A percentile compares a stretch with the other conserved stretches of the same genome.
These are phyloP conservation scores for Pangasianodon gigas DNA, from an alignment of 2,113 vertebrate genomes.

Conservation along the genomic window DNA sequence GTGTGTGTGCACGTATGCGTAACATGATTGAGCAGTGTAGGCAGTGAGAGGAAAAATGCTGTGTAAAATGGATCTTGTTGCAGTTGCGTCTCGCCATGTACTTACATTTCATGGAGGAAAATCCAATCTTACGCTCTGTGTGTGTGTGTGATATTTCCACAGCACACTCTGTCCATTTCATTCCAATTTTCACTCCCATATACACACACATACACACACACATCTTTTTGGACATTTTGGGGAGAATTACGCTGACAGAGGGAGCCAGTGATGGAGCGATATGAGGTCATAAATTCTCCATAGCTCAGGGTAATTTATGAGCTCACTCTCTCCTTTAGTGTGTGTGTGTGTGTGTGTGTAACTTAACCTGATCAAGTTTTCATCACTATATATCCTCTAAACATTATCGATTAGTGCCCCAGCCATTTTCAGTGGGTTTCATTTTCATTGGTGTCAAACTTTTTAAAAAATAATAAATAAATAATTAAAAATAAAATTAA, in stretches of 20 bases:
- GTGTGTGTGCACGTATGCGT: neutral
- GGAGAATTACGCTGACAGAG: slow-evolving; percentile 75
- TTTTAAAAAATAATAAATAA: neutral
- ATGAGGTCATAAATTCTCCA: slow-evolving; percentile 76
- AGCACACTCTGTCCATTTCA: slow-evolving; percentile 1
- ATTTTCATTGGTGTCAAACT: neutral
- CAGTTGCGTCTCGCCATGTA: slow-evolving; percentile 63
- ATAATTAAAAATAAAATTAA: neutral
- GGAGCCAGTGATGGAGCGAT: slow-evolving; percentile 75
- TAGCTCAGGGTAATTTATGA: slow-evolving; percentile 74
- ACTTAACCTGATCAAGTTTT: slow-evolving; percentile 7
- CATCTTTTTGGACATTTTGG: slow-evolving; percentile 67
- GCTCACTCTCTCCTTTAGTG: slow-evolving; percentile 11
- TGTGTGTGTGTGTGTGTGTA: slow-evolving; percentile 7
- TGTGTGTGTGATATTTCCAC: slow-evolving; percentile 34
- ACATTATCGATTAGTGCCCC: neutral
- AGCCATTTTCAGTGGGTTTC: neutral
- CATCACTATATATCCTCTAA: neutral
- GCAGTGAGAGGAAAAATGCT: slow-evolving; percentile 64
- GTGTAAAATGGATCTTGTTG: slow-evolving; percentile 75
- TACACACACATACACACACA: slow-evolving; percentile 33
- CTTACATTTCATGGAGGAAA: slow-evolving; percentile 76
- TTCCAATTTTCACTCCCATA: slow-evolving; percentile 18
- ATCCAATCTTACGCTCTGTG: slow-evolving; percentile 70
- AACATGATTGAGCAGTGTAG: slow-evolving; percentile 28